phyloP scores from a whole-genome alignment of 1,140 invertebrate species.

The Mercenaria mercenaria region DNA sequence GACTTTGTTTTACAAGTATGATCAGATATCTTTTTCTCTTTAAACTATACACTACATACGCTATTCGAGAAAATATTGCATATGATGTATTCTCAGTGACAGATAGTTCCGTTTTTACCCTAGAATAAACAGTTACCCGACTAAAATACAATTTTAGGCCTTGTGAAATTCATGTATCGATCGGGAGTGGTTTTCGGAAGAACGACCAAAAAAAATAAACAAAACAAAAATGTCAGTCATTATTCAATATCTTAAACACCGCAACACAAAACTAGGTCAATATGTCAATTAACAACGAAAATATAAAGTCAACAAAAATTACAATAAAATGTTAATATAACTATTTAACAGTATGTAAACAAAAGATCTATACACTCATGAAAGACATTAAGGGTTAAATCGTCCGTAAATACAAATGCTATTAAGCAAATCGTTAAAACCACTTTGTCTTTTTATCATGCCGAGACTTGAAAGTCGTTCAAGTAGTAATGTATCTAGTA shows the following conservation, averaged over 20 bases:
- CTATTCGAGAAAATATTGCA: too few species aligned
- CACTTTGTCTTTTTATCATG: background rate
- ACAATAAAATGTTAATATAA: conserved; percentile 32
- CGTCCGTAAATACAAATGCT: background rate
- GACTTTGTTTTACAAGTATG: too few species aligned
- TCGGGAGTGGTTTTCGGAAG: too few species aligned
- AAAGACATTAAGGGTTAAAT: conserved; percentile 26
- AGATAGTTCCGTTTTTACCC: too few species aligned
- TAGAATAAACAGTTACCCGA: too few species aligned
- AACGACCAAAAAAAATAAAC: too few species aligned
- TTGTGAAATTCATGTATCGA: too few species aligned
- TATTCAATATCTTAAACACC: background rate
- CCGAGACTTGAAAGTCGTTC: background rate
- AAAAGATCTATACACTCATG: conserved; percentile 8
- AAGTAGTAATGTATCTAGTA: too few species aligned
- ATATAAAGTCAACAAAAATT: conserved; percentile 12
- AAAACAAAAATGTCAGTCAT: background rate
- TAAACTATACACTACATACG: too few species aligned
- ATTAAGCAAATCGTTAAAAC: background rate
- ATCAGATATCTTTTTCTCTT: too few species aligned
- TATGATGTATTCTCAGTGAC: too few species aligned
- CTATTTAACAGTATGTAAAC: conserved; percentile 8
- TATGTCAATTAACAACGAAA: background rate
- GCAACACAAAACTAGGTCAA: background rate
- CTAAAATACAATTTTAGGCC: too few species aligned